A percentile compares a stretch with the other conserved stretches of the same genome.
phyloP scores from a whole-genome alignment of 2,797 vertebrate genomes.

The Microtus agrestis region DNA sequence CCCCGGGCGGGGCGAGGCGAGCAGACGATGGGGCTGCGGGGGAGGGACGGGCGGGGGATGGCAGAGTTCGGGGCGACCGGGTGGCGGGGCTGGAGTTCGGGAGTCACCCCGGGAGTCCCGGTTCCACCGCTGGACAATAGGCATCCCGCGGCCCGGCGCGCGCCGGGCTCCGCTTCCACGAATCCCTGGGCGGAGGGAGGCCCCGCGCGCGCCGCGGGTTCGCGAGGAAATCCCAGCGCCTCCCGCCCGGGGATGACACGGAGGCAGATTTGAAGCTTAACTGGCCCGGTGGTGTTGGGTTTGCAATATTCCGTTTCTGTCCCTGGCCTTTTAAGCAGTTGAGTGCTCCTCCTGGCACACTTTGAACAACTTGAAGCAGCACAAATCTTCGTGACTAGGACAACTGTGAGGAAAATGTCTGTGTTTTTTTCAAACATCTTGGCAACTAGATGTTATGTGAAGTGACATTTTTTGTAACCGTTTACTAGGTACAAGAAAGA shows the following conservation, averaged over 20 bases:
- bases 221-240: slow-evolving; percentile 21
- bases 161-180: neutral
- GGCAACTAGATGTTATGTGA: slow-evolving; percentile 44
- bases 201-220: neutral
- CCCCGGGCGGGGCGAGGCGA: slow-evolving; percentile 76
- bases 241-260: neutral
- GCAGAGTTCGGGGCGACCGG: neutral
- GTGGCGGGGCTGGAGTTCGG: neutral
- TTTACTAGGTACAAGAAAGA: slow-evolving; percentile 57
- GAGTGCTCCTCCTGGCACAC: slow-evolving; percentile 54
- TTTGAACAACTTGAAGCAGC: slow-evolving; percentile 75
- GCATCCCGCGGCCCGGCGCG: neutral
- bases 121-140: neutral
- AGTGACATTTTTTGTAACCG: slow-evolving; percentile 74
- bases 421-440: slow-evolving; percentile 52
- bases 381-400: slow-evolving; percentile 38
- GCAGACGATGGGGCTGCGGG: slow-evolving; percentile 79
- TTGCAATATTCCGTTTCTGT: slow-evolving; percentile 74
- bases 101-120: neutral
- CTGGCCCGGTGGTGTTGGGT: slow-evolving; percentile 49
- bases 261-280: slow-evolving; percentile 78
- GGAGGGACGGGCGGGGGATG: slow-evolving; percentile 71
- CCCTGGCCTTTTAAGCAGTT: slow-evolving; percentile 73
- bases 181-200: slow-evolving; percentile 41
- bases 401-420: slow-evolving; percentile 37